Conservation (phyloP, 2,888 invertebrate genomes). For the Pollenia griseotomentosa region DNA sequence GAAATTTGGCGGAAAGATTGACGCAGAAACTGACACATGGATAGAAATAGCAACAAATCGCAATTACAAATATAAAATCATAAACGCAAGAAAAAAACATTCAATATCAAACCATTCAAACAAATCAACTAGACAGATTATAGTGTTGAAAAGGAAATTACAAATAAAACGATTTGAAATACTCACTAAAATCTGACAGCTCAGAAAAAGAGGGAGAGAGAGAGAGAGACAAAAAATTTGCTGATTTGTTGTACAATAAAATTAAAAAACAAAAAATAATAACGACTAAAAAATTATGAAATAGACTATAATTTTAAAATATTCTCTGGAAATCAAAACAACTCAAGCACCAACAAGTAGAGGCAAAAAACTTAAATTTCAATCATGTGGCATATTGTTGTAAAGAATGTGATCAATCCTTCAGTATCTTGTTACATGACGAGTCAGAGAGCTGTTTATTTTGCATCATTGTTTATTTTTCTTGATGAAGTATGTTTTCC, state of each 20-base stretch:
- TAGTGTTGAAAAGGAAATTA: constrained; percentile 50
- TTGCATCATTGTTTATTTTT: constrained; percentile 63
- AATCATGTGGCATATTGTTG: constrained; percentile 33
- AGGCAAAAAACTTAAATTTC: constrained; percentile 20
- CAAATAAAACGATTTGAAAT: constrained; percentile 35
- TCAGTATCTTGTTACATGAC: constrained; percentile 57
- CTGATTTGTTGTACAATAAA: constrained; percentile 17
- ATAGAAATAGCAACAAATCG: constrained; percentile 31
- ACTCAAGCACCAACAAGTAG: constrained; percentile 32
- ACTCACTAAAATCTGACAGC: constrained; percentile 34
- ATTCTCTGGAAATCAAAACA: constrained; percentile 33
- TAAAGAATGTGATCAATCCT: constrained; percentile 62
- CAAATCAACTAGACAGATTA: constrained; percentile 56
- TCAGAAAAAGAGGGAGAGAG: neutral
- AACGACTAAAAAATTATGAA: neutral
- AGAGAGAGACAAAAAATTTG: neutral
- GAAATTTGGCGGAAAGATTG: constrained; percentile 38
- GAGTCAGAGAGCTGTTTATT: neutral
- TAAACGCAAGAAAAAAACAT: constrained; percentile 2
- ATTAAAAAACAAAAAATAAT: neutral
- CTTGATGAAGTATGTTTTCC: constrained; percentile 65
- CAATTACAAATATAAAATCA: neutral
- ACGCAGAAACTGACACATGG: constrained; percentile 52
- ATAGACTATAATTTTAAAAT: constrained; percentile 20
- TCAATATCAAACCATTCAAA: constrained; percentile 53